These are phyloP conservation scores for Ditula angustiorana DNA, from an alignment of 2,888 invertebrate genomes.

Conservation along the genomic window DNA sequence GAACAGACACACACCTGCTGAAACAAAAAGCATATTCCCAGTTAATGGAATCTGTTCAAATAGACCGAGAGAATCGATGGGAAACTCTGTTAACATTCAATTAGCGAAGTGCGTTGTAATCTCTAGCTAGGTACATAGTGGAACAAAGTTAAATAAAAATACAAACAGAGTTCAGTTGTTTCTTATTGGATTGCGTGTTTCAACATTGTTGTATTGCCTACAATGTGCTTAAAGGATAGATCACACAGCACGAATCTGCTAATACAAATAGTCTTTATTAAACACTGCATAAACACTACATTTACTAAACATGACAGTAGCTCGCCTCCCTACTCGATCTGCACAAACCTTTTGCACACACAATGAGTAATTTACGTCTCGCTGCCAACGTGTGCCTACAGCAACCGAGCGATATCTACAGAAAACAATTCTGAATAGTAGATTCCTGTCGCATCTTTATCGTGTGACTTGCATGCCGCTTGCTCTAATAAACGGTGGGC, in stretches of 20 bases:
- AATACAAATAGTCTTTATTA: too few species aligned
- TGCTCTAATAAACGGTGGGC: too few species aligned
- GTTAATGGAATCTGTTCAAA: not conserved
- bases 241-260: not conserved
- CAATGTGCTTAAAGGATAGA: not conserved
- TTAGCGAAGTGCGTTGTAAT: constrained; percentile 10
- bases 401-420: too few species aligned
- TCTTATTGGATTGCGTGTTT: constrained; percentile 17
- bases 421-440: too few species aligned
- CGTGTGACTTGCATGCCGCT: too few species aligned
- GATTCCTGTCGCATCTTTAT: too few species aligned
- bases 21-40: not conserved
- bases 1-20: not conserved
- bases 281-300: too few species aligned
- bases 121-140: not conserved
- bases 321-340: too few species aligned
- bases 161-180: constrained; percentile 5
- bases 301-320: too few species aligned
- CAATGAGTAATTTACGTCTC: too few species aligned
- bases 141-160: constrained; percentile 24
- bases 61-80: constrained; percentile 12
- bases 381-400: too few species aligned
- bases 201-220: not conserved
- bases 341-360: too few species aligned
- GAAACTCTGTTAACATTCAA: constrained; percentile 17